Percentiles rank a stretch among this genome's conserved stretches.
These are phyloP conservation scores for Anguilla marmorata DNA, from an alignment of 2,797 vertebrate genomes.

Conservation along the genomic window DNA sequence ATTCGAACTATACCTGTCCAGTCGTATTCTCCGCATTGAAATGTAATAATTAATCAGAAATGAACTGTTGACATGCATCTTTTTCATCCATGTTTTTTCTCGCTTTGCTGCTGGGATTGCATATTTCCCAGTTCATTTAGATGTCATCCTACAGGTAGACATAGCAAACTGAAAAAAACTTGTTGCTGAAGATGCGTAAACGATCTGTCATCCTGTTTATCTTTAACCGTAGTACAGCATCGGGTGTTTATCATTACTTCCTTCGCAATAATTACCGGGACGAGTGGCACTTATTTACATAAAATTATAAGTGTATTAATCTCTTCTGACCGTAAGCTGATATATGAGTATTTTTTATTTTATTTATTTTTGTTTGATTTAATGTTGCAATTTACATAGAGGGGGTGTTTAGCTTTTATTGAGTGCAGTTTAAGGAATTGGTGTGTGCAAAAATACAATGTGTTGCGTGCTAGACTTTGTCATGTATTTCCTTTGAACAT, in stretches of 20 bases:
- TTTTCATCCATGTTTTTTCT: neutral
- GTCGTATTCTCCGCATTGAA: neutral
- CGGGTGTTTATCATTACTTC: neutral
- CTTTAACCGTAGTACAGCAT: neutral
- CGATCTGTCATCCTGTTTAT: constrained; percentile 22
- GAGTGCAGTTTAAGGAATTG: neutral
- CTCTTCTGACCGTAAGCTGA: neutral
- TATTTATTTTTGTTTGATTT: neutral
- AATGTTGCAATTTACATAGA: neutral
- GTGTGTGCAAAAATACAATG: neutral
- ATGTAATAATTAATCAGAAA: neutral
- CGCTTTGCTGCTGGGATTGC: neutral
- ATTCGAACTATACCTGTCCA: neutral
- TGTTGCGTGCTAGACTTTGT: neutral
- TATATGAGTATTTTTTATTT: neutral
- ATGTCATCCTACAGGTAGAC: neutral
- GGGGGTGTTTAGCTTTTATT: neutral
- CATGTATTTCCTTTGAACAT: neutral
- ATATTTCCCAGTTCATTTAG: constrained; percentile 20
- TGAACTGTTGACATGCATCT: neutral
- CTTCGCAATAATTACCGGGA: constrained; percentile 1
- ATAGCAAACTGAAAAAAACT: constrained; percentile 7
- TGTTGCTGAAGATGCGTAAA: constrained; percentile 13
- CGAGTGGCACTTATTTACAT: neutral
- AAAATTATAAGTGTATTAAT: neutral